Evolutionary conservation across 2,888 invertebrate genomes (phyloP).

Genomic region (Polydesmus complanatus): DNA sequence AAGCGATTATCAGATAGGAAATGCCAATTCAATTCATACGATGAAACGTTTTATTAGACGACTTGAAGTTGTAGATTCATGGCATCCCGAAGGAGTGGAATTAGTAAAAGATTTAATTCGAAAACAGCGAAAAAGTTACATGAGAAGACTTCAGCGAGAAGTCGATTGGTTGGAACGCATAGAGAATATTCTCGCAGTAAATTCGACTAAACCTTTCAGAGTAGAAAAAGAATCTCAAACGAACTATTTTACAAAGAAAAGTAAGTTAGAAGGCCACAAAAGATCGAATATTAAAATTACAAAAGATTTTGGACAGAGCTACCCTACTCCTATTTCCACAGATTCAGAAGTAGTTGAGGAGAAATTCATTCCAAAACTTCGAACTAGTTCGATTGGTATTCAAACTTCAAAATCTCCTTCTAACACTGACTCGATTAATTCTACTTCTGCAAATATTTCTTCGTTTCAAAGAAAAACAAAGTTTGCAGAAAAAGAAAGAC

Average conservation of each 20-base stretch:
- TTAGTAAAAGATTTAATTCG: conserved; percentile 5
- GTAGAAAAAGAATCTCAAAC: background rate
- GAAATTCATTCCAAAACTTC: background rate
- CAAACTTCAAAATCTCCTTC: background rate
- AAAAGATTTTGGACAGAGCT: background rate
- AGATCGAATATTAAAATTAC: background rate
- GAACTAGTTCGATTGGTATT: background rate
- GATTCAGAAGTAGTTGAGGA: background rate
- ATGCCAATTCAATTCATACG: background rate
- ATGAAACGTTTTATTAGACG: background rate
- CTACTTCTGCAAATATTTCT: background rate
- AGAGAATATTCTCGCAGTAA: background rate
- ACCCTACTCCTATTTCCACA: background rate
- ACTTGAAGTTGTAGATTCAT: background rate
- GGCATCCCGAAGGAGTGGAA: background rate
- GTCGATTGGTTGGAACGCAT: conserved; percentile 15
- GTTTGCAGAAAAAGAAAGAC: background rate
- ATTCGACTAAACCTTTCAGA: background rate
- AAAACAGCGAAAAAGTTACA: conserved; percentile 7
- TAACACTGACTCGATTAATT: background rate
- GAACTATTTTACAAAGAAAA: background rate
- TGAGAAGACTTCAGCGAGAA: conserved; percentile 9
- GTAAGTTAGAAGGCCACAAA: background rate
- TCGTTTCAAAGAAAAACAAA: background rate
- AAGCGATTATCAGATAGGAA: background rate